Evolutionary conservation across 2,888 invertebrate species (phyloP).

Genomic region (Rhagophthalmus giganteus): DNA sequence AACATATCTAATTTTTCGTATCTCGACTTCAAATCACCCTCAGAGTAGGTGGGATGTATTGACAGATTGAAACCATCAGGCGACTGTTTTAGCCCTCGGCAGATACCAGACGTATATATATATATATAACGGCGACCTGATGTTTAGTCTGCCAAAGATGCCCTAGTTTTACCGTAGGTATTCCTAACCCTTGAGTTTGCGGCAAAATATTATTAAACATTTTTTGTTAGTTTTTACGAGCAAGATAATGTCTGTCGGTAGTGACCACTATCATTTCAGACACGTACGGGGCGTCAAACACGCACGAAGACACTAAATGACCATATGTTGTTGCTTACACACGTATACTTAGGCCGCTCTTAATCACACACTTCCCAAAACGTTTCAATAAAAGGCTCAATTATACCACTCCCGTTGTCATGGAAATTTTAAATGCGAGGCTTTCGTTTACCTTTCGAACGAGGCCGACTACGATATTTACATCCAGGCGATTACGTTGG

Average conservation of each 20-base stretch:
- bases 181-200: conserved; percentile 14
- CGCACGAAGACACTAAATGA: conserved; percentile 18
- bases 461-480: conserved; percentile 17
- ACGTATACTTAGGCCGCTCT: no score
- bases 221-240: no score
- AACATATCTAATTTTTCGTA: conserved; percentile 6
- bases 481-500: conserved; percentile 21
- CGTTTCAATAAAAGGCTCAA: conserved; percentile 30
- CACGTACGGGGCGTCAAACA: conserved; percentile 17
- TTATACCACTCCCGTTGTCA: conserved; percentile 22
- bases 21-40: conserved; percentile 17
- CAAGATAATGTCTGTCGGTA: no score
- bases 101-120: conserved; percentile 41
- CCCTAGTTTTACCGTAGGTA: conserved; percentile 27
- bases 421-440: conserved; percentile 14
- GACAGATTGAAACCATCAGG: conserved; percentile 57
- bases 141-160: conserved; percentile 49
- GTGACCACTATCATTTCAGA: no score
- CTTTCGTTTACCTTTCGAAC: conserved; percentile 11
- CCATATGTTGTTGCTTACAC: conserved; percentile 18
- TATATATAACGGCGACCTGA: conserved; percentile 38
- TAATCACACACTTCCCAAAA: conserved; percentile 28
- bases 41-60: conserved; percentile 43
- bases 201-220: no score
- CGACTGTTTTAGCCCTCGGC: conserved; percentile 46